Evolutionary conservation across 2,113 vertebrate species (phyloP).

Genomic region (Ornithorhynchus anatinus): DNA sequence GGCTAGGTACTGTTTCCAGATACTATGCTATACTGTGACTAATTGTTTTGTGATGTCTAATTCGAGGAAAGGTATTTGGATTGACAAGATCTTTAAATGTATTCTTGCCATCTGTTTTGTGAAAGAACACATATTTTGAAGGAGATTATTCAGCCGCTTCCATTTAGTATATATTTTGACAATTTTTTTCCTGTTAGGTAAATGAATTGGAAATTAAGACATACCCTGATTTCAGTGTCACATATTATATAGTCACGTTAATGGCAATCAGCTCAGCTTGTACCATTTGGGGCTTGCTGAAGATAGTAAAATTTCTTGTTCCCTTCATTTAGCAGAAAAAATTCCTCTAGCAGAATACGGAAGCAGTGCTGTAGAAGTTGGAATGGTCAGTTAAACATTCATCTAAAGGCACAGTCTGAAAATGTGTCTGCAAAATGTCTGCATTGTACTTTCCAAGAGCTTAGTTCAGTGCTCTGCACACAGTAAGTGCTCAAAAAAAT

Average conservation of each 20-base stretch:
- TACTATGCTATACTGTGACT: constrained; percentile 26
- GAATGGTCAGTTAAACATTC: too few species aligned
- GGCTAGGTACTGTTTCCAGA: constrained; percentile 24
- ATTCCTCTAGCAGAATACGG: too few species aligned
- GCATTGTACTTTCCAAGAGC: too few species aligned
- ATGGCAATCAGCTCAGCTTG: background rate
- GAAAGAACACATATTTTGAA: constrained; percentile 19
- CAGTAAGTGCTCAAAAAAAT: too few species aligned
- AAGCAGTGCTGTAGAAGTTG: too few species aligned
- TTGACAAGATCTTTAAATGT: constrained; percentile 26
- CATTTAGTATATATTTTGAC: constrained; percentile 37
- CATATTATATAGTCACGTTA: background rate
- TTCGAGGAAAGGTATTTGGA: constrained; percentile 40
- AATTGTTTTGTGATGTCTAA: constrained; percentile 39
- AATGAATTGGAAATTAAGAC: constrained; percentile 19
- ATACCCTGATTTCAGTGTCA: background rate
- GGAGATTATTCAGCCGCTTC: constrained; percentile 35
- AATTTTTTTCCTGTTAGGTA: constrained; percentile 20
- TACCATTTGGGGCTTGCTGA: constrained; percentile 2
- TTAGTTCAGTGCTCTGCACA: too few species aligned
- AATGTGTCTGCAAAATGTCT: too few species aligned
- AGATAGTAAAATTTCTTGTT: background rate
- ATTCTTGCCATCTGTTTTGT: constrained; percentile 50
- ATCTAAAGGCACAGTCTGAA: too few species aligned
- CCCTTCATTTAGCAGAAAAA: too few species aligned